Conservation (phyloP, 2,113 vertebrate species). For the Odocoileus hemionus region DNA sequence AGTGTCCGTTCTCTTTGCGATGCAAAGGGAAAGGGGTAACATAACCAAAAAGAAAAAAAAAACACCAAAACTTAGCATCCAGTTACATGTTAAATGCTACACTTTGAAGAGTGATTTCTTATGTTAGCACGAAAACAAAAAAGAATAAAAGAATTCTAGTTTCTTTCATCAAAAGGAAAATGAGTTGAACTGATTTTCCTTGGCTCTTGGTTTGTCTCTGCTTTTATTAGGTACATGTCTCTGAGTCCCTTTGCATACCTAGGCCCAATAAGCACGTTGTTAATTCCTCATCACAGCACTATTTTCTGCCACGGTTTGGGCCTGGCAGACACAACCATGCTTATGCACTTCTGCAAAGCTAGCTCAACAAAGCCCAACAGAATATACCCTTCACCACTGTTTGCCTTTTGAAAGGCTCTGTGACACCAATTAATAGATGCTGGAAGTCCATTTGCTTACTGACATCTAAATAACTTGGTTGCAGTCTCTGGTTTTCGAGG, state of each 20-base stretch:
- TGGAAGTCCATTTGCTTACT: neutral
- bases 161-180: constrained; percentile 31
- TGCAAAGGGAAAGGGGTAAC: neutral
- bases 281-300: neutral
- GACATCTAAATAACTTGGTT: constrained; percentile 29
- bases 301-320: neutral
- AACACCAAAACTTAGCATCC: neutral
- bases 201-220: neutral
- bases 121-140: neutral
- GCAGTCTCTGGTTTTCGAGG: constrained; percentile 28
- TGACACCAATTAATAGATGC: neutral
- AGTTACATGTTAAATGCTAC: neutral
- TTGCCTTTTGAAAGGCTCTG: neutral
- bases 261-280: neutral
- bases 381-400: fast-evolving
- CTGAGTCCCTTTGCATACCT: neutral
- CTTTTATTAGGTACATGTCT: neutral
- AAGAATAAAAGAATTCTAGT: neutral
- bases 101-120: neutral
- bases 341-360: neutral
- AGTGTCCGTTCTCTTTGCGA: neutral
- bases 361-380: neutral
- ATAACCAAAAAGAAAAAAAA: neutral
- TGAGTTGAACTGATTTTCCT: constrained; percentile 10
- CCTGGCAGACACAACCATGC: neutral